Evolutionary conservation across 2,888 invertebrate genomes (phyloP), one percentile per base, ranked within the genome.

Genomic region (Trissolcus brochymenae): DNA sequence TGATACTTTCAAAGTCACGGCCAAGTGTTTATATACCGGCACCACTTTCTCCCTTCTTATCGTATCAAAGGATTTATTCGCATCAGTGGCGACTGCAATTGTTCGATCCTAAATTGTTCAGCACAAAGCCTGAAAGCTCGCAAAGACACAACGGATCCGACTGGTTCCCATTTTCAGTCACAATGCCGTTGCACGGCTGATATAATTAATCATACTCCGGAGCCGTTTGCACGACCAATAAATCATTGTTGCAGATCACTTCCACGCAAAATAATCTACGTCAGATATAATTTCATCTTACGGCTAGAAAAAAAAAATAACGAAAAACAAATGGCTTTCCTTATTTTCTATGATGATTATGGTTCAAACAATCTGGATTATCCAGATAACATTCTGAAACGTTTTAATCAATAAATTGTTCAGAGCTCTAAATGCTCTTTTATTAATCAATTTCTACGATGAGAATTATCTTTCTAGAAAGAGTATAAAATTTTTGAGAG

Each of bases 1-100:
- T 82, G 83, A 82, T 84, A 83, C 85, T 84, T 84, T 84, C 87
- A 89, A 88, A 88, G 89, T 89, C 89, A 89, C 81, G 88, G 89
- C 82, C 88, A 89, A 82, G 81, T 82, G 82, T 82, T 88, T 89
- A 88, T 89, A 89, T 87, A 87, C 86, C 81, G 68, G 79, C 70
- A 80, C 81, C 78, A 87, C 88, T 89, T 88, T 89, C 89, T 87
- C 88, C 87, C 88, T 86, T 87, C 87, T 87, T 83, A 81, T 80
- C 80, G 78, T 81, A 82, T 79, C 78, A 46, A 14, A 66, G 68
- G 57, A 54, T 64, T 40, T 71, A 60, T 53, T 59, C 66, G 17
- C 29, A 21, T 65, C 35, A 55, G 67, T 66, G 43, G 49, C 59
- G 40, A 50, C 51, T 49, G 50, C 35, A 65, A 78, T 56, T 78